Evolutionary conservation across 2,113 vertebrate genomes (phyloP).

Genomic region (Scophthalmus maximus): DNA sequence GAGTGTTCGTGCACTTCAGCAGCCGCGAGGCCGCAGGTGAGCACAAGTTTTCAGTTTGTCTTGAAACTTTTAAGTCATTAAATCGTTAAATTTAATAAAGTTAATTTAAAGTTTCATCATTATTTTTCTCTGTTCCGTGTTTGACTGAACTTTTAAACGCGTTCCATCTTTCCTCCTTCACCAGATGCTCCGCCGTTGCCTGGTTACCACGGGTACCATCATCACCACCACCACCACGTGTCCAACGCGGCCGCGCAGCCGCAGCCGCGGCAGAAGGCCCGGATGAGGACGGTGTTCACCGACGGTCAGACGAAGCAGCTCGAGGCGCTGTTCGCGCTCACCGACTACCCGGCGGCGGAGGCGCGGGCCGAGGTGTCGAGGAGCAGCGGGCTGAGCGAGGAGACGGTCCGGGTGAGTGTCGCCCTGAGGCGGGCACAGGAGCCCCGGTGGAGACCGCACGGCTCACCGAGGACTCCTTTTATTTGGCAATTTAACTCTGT

Average conservation of each 20-base stretch:
- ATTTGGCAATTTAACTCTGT: no score
- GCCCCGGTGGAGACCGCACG: no score
- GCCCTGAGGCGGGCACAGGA: no score
- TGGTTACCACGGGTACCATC: neutral
- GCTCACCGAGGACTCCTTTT: no score
- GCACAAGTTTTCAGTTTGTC: no score
- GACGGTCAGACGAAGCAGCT: slow-evolving; percentile 73
- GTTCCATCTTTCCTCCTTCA: neutral
- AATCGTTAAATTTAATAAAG: no score
- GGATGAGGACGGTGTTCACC: slow-evolving; percentile 80
- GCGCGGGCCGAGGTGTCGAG: slow-evolving; percentile 70
- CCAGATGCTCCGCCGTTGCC: slow-evolving; percentile 23
- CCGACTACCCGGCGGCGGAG: slow-evolving; percentile 72
- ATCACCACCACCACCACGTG: no score
- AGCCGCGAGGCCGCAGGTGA: slow-evolving; percentile 3
- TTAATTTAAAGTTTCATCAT: no score
- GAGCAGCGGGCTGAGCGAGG: slow-evolving; percentile 74
- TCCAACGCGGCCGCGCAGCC: neutral
- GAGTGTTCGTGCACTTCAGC: slow-evolving; percentile 27
- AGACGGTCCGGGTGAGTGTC: slow-evolving; percentile 79
- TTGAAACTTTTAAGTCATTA: no score
- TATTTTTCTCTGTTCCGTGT: neutral
- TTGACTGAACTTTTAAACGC: no score
- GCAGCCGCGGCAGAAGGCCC: slow-evolving; percentile 46
- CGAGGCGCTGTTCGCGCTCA: slow-evolving; percentile 74